These are phyloP conservation scores for Drosophila infuscata DNA, from an alignment of 2,888 invertebrate species.

Conservation along the genomic window DNA sequence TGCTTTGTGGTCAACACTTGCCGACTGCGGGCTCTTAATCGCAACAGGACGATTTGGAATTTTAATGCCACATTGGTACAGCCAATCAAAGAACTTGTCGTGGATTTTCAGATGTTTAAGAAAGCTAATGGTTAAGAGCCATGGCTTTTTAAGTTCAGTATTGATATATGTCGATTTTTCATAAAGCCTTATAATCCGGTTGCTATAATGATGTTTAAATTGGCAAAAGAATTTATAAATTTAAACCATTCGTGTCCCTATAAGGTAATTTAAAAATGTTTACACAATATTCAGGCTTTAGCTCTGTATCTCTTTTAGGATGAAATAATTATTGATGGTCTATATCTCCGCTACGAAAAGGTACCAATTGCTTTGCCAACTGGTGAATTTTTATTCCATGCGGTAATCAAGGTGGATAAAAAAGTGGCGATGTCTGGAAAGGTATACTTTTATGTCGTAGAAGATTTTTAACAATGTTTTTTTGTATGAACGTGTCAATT, in stretches of 20 bases:
- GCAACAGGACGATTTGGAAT: not conserved
- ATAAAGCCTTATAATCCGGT: not conserved
- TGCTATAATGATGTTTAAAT: not conserved
- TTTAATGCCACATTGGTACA: not conserved
- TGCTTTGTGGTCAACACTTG: not conserved
- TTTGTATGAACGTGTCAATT: not conserved
- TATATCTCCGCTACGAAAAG: not conserved
- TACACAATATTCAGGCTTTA: not conserved
- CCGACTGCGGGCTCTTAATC: not conserved
- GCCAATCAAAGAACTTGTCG: fast-evolving
- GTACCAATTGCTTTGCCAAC: not conserved
- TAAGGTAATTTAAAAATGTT: not conserved
- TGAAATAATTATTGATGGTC: not conserved
- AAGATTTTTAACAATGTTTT: not conserved
- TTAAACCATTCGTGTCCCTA: conserved; percentile 7
- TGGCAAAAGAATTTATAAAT: not conserved
- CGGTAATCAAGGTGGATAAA: not conserved
- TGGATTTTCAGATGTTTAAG: not conserved
- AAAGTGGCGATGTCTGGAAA: not conserved
- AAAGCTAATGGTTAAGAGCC: conserved; percentile 5
- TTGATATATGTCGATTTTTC: conserved; percentile 4
- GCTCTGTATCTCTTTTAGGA: not conserved
- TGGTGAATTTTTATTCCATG: not conserved
- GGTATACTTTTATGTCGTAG: not conserved
- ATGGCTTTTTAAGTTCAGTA: not conserved